Percentiles rank a stretch among this genome's conserved stretches.
These are phyloP conservation scores for Calonectris borealis DNA, from an alignment of 2,113 vertebrate genomes.

Conservation along the genomic window DNA sequence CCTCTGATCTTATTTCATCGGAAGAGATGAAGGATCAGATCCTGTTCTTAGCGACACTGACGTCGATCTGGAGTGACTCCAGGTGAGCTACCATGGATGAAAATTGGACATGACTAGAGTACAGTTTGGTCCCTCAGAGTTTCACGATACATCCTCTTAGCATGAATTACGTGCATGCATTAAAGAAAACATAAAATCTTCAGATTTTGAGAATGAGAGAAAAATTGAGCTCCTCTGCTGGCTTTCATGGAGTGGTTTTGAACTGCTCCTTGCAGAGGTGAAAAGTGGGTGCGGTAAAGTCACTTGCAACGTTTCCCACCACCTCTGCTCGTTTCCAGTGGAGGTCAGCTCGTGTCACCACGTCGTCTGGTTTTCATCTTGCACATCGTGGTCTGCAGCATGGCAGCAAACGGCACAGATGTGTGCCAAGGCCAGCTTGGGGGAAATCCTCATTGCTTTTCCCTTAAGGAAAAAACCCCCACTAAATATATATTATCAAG, in stretches of 20 bases:
- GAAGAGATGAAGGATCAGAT: not conserved
- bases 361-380: not conserved
- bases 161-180: accelerated
- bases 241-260: not conserved
- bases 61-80: not conserved
- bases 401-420: not conserved
- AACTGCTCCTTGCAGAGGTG: not conserved
- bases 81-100: not conserved
- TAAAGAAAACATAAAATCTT: not conserved
- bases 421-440: not conserved
- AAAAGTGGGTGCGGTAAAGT: not conserved
- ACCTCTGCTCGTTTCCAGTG: accelerated
- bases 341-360: not conserved
- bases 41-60: not conserved
- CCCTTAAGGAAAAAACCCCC: not conserved
- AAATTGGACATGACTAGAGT: not conserved
- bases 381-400: accelerated
- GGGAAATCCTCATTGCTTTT: not conserved
- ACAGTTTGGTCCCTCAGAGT: not conserved
- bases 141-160: accelerated
- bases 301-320: not conserved
- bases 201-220: not conserved
- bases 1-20: not conserved
- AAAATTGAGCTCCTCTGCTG: not conserved
- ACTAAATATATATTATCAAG: not conserved